Conservation (phyloP, 2,888 invertebrate species). For the Euproctis similis region DNA sequence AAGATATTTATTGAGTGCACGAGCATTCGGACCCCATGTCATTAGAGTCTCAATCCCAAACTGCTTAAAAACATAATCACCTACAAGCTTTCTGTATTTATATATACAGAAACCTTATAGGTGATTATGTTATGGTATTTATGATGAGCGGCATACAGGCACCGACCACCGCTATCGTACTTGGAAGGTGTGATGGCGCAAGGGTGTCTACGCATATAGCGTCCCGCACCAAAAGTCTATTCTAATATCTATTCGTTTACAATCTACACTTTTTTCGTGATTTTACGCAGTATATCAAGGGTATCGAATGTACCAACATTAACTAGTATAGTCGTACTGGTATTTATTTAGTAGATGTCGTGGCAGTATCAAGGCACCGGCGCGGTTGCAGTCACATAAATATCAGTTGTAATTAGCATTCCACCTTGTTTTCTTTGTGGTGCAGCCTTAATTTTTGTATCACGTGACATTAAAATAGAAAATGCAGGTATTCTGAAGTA, state of each 20-base stretch:
- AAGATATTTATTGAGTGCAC: too few species aligned
- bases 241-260: background rate
- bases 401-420: constrained; percentile 62
- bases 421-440: constrained; percentile 27
- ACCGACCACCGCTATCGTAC: background rate
- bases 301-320: constrained; percentile 15
- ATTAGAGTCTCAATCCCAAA: too few species aligned
- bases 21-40: too few species aligned
- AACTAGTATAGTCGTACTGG: constrained; percentile 27
- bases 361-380: constrained; percentile 47
- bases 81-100: too few species aligned
- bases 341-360: constrained; percentile 46
- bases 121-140: too few species aligned
- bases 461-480: constrained; percentile 34
- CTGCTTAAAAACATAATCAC: too few species aligned
- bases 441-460: constrained; percentile 43
- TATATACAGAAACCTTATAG: too few species aligned
- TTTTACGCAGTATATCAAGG: background rate
- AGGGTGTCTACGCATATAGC: too few species aligned
- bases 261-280: too few species aligned
- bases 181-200: too few species aligned
- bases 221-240: too few species aligned
- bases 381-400: constrained; percentile 58
- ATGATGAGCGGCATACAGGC: constrained; percentile 10
- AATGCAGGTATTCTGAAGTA: constrained; percentile 7